Conservation (phyloP, 1,140 invertebrate genomes). For the Leptopilina boulardi region DNA sequence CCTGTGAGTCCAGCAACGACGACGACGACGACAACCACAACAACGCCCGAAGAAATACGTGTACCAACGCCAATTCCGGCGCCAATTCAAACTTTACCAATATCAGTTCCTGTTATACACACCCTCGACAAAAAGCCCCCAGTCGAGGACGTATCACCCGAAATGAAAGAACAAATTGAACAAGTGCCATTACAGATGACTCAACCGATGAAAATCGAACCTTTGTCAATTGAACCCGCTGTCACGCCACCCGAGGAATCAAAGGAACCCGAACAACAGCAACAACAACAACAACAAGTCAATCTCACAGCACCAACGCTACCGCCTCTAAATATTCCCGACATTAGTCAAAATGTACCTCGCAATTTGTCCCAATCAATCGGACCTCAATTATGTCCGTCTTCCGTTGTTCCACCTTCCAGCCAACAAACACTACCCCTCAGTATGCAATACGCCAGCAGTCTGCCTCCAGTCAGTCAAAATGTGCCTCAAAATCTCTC, state of each 20-base stretch:
- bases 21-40: constrained; percentile 62
- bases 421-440: constrained; percentile 65
- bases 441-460: constrained; percentile 70
- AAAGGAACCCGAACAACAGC: constrained; percentile 45
- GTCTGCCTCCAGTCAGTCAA: constrained; percentile 65
- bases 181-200: constrained; percentile 59
- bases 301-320: constrained; percentile 59
- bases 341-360: constrained; percentile 63
- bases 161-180: constrained; percentile 66
- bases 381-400: constrained; percentile 53
- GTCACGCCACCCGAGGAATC: constrained; percentile 63
- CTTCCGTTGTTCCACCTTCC: constrained; percentile 47
- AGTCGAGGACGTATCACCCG: constrained; percentile 61
- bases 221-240: constrained; percentile 63
- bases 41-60: constrained; percentile 72
- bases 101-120: constrained; percentile 73
- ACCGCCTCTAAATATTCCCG: constrained; percentile 59
- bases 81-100: constrained; percentile 67
- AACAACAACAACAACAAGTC: constrained; percentile 48
- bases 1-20: constrained; percentile 63
- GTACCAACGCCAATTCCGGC: constrained; percentile 66
- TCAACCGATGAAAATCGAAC: constrained; percentile 69
- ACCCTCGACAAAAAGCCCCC: constrained; percentile 66
- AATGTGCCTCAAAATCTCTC: constrained; percentile 71
- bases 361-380: constrained; percentile 69